phyloP scores from a whole-genome alignment of 2,113 vertebrate species.

The Dicaeum eximium region DNA sequence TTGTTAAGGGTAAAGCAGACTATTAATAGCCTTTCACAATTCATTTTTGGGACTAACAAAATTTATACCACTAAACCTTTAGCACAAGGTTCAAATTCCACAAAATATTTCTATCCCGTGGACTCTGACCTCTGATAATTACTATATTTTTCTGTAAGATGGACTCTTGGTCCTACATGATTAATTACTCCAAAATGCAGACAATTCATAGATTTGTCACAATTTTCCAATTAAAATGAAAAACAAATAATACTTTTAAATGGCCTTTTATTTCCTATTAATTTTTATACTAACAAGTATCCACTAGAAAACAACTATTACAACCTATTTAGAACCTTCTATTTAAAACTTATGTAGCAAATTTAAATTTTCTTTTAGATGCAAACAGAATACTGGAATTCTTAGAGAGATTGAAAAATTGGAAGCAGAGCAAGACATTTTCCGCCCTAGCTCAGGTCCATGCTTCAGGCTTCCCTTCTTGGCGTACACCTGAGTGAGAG shows the following conservation, averaged over 20 bases:
- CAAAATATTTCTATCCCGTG: background rate
- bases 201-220: background rate
- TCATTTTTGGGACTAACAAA: background rate
- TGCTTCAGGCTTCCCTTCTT: accelerated
- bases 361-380: background rate
- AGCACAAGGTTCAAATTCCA: background rate
- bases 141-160: background rate
- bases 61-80: background rate
- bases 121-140: background rate
- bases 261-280: background rate
- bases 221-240: background rate
- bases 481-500: accelerated
- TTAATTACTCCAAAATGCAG: background rate
- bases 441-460: background rate
- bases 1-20: background rate
- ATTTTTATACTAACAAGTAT: background rate
- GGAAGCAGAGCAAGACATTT: background rate
- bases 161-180: background rate
- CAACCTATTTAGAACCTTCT: background rate
- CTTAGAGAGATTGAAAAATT: background rate
- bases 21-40: background rate
- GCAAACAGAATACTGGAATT: background rate
- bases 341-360: background rate
- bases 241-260: background rate
- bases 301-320: background rate